Conservation (phyloP, 2,888 invertebrate genomes). For the Xanthorhoe designata region DNA sequence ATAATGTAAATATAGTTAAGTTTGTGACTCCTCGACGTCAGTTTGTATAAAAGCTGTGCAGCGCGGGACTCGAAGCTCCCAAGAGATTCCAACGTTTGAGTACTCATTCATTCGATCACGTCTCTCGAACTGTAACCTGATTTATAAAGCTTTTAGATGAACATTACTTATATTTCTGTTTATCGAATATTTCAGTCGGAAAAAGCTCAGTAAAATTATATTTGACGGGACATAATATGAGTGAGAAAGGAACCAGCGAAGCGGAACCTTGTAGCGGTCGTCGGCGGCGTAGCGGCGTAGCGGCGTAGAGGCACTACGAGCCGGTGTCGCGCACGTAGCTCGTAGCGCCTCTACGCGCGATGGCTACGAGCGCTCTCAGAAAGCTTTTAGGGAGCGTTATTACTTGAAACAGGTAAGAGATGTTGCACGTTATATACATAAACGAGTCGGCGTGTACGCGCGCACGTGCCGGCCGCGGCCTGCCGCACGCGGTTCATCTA, state of each 20-base stretch:
- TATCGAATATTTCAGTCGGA: conserved; percentile 18
- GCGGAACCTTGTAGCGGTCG: background rate
- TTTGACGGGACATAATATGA: background rate
- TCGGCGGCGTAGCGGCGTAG: conserved; percentile 9
- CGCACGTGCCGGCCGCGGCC: too few relatives aligned
- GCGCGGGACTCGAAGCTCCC: background rate
- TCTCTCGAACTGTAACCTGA: conserved; percentile 8
- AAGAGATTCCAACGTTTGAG: background rate
- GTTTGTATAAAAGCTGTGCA: too few relatives aligned
- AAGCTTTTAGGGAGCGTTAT: conserved; percentile 13
- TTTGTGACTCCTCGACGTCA: too few relatives aligned
- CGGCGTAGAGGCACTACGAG: background rate
- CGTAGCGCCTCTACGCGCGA: background rate
- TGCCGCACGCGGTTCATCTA: too few relatives aligned
- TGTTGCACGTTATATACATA: background rate
- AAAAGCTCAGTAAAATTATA: conserved; percentile 8
- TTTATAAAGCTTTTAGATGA: conserved; percentile 16
- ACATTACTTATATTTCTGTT: conserved; percentile 6
- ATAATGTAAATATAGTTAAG: too few relatives aligned
- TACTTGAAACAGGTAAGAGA: background rate
- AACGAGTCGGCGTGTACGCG: too few relatives aligned
- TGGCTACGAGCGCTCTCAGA: conserved; percentile 9
- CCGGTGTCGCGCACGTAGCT: background rate
- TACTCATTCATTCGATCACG: conserved; percentile 1
- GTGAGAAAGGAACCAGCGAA: background rate